Conservation (phyloP, 2,113 vertebrate genomes). For the Arvicanthis niloticus region DNA sequence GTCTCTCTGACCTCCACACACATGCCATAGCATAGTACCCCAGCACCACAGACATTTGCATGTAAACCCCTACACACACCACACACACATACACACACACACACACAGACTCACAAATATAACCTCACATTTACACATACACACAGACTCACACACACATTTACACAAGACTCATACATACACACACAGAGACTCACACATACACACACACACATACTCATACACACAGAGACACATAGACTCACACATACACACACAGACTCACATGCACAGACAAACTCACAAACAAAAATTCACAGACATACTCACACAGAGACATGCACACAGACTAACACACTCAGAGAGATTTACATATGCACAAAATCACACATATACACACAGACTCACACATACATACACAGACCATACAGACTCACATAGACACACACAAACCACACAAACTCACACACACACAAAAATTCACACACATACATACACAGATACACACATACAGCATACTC, state of each 20-base stretch:
- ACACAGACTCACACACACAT: no score
- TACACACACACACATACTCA: no score
- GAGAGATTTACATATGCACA: background rate
- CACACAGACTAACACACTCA: background rate
- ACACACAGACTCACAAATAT: background rate
- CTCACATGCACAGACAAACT: no score
- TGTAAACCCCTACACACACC: background rate
- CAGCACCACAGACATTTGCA: background rate
- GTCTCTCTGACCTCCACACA: background rate
- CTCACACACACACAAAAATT: background rate
- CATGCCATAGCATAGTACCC: no score
- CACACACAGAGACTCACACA: background rate
- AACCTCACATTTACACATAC: background rate
- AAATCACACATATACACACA: background rate
- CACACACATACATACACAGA: background rate
- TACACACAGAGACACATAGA: background rate
- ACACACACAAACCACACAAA: background rate
- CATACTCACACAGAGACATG: background rate
- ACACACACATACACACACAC: background rate
- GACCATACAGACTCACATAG: background rate
- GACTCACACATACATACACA: background rate
- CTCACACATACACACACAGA: background rate
- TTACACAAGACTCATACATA: background rate
- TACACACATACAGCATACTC: background rate
- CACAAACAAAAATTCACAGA: background rate